phyloP scores from a whole-genome alignment of 2,113 vertebrate genomes.

The Eulacestoma nigropectus region DNA sequence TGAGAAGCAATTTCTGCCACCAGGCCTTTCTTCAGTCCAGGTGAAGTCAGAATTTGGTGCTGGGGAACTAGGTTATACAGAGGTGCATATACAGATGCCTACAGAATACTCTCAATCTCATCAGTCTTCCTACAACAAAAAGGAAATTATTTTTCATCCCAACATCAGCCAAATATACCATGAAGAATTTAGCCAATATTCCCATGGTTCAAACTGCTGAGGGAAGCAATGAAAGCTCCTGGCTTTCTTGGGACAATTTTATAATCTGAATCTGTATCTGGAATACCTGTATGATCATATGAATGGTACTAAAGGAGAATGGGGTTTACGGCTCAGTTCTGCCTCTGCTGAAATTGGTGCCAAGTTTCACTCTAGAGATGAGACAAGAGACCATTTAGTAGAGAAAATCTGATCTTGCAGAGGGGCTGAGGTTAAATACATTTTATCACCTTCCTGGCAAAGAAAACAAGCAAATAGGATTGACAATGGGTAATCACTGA shows the following conservation, averaged over 20 bases:
- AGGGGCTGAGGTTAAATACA: not conserved
- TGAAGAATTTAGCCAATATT: not conserved
- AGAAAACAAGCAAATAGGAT: slow-evolving; percentile 2
- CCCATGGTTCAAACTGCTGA: not conserved
- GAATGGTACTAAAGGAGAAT: not conserved
- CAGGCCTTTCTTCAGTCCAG: not conserved
- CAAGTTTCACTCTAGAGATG: not conserved
- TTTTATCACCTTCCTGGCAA: not conserved
- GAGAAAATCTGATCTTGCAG: not conserved
- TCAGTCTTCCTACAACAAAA: not conserved
- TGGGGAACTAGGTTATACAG: not conserved
- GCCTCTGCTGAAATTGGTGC: not conserved
- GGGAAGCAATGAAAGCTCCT: not conserved
- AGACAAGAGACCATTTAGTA: not conserved
- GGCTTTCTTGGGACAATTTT: not conserved
- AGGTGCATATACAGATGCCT: not conserved
- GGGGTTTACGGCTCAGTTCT: not conserved
- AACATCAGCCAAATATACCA: not conserved
- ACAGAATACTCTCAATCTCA: not conserved
- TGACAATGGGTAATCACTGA: not conserved
- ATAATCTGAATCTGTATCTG: not conserved
- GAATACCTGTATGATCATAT: not conserved
- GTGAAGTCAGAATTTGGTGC: not conserved
- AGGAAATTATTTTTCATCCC: not conserved
- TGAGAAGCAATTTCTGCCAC: not conserved